Conservation (phyloP, 2,888 invertebrate species). For the Hipparchia semele region DNA sequence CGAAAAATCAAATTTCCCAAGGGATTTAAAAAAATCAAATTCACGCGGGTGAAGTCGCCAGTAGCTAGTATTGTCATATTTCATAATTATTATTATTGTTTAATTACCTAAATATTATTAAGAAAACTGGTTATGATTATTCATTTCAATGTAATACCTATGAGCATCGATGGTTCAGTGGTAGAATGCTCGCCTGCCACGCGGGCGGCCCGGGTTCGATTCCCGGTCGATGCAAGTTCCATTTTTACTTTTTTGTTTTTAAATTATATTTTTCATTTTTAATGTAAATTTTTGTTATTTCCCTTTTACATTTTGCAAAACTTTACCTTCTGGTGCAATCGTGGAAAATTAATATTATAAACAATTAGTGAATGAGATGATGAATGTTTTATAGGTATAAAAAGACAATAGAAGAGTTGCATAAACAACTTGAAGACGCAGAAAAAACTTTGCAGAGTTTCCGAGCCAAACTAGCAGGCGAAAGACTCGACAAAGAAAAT, state of each 20-base stretch:
- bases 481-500: slow-evolving; percentile 72
- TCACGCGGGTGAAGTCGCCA: too few relatives aligned
- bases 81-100: too few relatives aligned
- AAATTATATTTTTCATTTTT: not conserved
- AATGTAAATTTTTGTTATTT: too few relatives aligned
- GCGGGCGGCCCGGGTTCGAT: slow-evolving; percentile 84
- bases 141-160: not conserved
- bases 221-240: slow-evolving; percentile 79
- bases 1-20: too few relatives aligned
- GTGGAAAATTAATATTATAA: too few relatives aligned
- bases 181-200: slow-evolving; percentile 77
- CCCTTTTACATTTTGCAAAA: too few relatives aligned
- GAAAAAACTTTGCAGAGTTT: slow-evolving; percentile 70
- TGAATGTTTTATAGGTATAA: slow-evolving; percentile 57
- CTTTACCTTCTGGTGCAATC: too few relatives aligned
- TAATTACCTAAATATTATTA: too few relatives aligned
- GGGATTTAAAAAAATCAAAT: too few relatives aligned
- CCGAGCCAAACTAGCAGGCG: slow-evolving; percentile 73
- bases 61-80: not conserved
- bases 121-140: not conserved
- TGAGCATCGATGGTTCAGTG: slow-evolving; percentile 72
- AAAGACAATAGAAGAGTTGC: slow-evolving; percentile 69
- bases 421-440: slow-evolving; percentile 74
- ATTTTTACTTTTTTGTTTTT: slow-evolving; percentile 43
- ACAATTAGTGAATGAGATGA: too few relatives aligned